phyloP scores from a whole-genome alignment of 2,888 invertebrate species.

The Synanthedon tipuliformis region DNA sequence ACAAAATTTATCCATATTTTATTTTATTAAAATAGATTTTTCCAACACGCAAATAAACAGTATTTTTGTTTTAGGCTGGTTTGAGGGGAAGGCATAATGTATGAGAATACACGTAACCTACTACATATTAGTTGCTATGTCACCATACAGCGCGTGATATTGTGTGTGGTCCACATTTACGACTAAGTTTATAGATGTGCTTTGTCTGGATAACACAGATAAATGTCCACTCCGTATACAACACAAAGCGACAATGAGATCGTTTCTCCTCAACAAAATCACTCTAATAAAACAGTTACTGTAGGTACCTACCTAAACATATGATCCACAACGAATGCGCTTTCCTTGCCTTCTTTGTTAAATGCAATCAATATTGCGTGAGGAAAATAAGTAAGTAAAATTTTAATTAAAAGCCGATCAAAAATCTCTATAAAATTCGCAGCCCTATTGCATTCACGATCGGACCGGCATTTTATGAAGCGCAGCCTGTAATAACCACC shows the following conservation, averaged over 20 bases:
- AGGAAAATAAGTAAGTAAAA: constrained; percentile 29
- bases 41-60: constrained; percentile 1
- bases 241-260: constrained; percentile 58
- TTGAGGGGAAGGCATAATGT: too few relatives aligned
- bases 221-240: constrained; percentile 62
- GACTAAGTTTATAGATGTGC: constrained; percentile 60
- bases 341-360: background rate
- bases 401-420: constrained; percentile 58
- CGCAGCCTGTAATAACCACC: constrained; percentile 64
- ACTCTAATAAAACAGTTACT: constrained; percentile 34
- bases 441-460: constrained; percentile 67
- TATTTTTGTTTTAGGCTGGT: too few relatives aligned
- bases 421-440: constrained; percentile 60
- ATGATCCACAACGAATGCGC: background rate
- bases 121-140: constrained; percentile 56
- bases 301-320: background rate
- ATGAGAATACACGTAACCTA: constrained; percentile 35
- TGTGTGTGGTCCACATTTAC: constrained; percentile 70
- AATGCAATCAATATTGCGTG: background rate
- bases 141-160: constrained; percentile 56
- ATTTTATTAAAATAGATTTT: constrained; percentile 21
- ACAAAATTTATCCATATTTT: background rate
- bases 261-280: constrained; percentile 56
- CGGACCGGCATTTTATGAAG: constrained; percentile 63
- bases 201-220: constrained; percentile 69